Evolutionary conservation across 2,888 invertebrate genomes (phyloP), one percentile per base, ranked within the genome.

Genomic region (Catocala fraxini): DNA sequence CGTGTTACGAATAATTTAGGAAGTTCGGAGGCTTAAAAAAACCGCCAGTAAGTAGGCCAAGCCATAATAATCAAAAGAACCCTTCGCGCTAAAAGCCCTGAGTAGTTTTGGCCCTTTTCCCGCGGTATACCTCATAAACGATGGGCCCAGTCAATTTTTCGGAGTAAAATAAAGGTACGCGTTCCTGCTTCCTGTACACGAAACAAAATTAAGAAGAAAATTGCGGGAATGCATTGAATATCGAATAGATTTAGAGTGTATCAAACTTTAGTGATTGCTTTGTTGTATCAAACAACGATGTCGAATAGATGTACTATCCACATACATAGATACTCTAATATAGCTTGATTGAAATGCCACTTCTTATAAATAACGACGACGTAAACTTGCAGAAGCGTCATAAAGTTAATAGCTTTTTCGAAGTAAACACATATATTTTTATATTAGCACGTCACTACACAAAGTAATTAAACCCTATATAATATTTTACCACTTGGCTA

Each of bases 41-140:
- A 62, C 55, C 66, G 56, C 52, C 42, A 68, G 77, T 83, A 78
- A 81, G 82, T 81, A 79, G 78, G 67, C 61, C 72, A 62, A 62
- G 65, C 77, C 70, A 80, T 85, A 86, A 86, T 85, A 80, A 83
- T 77, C 76, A 75, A 77, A 65, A 58, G 77, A 77, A 72, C 81
- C 81, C 80, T 81, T 82, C 71, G 56, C 70, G 80, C 82, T 86
- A 86, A 87, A 84, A 87, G 86, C 85, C 66, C 78, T 70, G 63
- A 80, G 85, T 81, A 84, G 84, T 87, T 85, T 80, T 65, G 78
- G 77, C 76, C 81, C 84, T 75, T 81, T 77, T 71, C 60, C 68
- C 66, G 64, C 73, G 61, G 73, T 75, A 69, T 75, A 73, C 65
- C 81, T 84, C 84, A 79, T 85, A 81, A 83, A 84, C 83, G 81